phyloP scores from a whole-genome alignment of 1,140 invertebrate genomes.

The Araneus ventricosus region DNA sequence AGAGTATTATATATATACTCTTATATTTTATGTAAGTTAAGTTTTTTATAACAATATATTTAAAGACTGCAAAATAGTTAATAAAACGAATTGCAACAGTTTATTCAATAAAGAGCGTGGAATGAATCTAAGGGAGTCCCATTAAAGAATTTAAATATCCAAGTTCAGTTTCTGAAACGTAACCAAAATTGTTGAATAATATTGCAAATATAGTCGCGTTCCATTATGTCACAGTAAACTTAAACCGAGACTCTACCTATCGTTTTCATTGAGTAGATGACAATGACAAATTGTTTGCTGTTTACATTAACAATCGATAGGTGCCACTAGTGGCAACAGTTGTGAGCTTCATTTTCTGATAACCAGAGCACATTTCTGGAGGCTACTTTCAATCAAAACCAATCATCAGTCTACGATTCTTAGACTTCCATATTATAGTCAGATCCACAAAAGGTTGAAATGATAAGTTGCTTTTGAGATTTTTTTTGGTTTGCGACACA shows the following conservation, averaged over 20 bases:
- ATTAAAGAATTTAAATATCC: too few relatives aligned
- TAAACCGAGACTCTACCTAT: background rate
- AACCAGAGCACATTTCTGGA: background rate
- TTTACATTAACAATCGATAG: conserved; percentile 59
- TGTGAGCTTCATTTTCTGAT: conserved; percentile 56
- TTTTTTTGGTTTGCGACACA: background rate
- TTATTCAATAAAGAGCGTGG: too few relatives aligned
- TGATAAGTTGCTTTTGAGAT: conserved; percentile 33
- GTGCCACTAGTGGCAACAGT: conserved; percentile 18
- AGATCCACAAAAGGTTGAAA: conserved; percentile 22
- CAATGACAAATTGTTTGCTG: conserved; percentile 14
- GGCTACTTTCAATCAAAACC: conserved; percentile 3
- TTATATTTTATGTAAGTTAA: too few relatives aligned
- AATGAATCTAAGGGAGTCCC: too few relatives aligned
- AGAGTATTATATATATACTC: too few relatives aligned
- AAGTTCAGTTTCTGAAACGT: too few relatives aligned
- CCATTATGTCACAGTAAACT: too few relatives aligned
- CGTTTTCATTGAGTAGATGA: background rate
- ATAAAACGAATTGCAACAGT: too few relatives aligned
- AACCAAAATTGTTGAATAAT: too few relatives aligned
- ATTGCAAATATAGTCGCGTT: too few relatives aligned
- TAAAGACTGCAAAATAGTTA: too few relatives aligned
- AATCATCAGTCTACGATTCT: conserved; percentile 37
- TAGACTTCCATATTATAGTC: background rate
- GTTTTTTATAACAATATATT: too few relatives aligned